Evolutionary conservation across 2,888 invertebrate genomes (phyloP).

Genomic region (Orthonevra nobilis): DNA sequence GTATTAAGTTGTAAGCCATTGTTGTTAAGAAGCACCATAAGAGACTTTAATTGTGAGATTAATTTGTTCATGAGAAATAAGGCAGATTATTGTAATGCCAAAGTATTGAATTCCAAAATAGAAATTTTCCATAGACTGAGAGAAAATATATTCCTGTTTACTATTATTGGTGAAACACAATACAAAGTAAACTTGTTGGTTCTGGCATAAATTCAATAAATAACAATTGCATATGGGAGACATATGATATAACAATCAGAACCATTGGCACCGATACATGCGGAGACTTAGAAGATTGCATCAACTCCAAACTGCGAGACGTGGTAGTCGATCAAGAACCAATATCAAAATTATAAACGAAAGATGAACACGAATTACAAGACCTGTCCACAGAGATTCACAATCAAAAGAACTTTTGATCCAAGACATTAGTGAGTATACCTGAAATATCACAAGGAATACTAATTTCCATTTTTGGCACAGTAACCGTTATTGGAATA

Average conservation of each 20-base stretch:
- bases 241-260: not conserved
- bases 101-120: slow-evolving; percentile 7
- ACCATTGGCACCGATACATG: no score
- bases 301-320: no score
- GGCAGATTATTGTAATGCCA: slow-evolving; percentile 10
- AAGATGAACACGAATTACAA: no score
- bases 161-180: slow-evolving; percentile 13
- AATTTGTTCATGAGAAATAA: slow-evolving; percentile 20
- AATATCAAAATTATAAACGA: no score
- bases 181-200: not conserved
- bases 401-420: no score
- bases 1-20: not conserved
- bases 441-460: no score
- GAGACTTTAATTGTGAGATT: not conserved
- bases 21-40: not conserved
- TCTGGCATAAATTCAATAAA: not conserved
- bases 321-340: no score
- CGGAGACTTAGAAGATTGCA: no score
- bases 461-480: no score
- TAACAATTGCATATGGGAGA: not conserved
- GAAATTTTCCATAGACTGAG: slow-evolving; percentile 15
- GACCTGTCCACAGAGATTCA: no score
- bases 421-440: no score
- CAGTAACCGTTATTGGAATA: no score
- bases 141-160: slow-evolving; percentile 16